Evolutionary conservation across 2,797 vertebrate genomes (phyloP).

Genomic region (Xenopus petersii): DNA sequence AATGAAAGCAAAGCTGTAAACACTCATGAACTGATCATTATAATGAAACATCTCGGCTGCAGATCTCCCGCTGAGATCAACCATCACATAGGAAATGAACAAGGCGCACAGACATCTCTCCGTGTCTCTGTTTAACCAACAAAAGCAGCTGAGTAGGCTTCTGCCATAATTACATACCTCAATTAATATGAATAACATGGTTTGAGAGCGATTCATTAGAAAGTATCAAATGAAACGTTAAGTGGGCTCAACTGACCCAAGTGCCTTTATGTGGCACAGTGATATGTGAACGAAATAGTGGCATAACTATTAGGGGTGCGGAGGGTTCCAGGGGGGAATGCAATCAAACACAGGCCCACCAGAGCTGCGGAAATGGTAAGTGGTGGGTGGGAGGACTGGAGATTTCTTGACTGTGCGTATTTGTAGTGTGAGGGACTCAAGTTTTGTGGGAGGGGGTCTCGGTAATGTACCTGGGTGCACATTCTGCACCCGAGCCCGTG

Average conservation of each 20-base stretch:
- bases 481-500: too few relatives aligned
- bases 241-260: neutral
- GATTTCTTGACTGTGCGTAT: too few relatives aligned
- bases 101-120: neutral
- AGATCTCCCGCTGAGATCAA: constrained; percentile 26
- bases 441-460: too few relatives aligned
- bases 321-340: too few relatives aligned
- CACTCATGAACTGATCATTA: constrained; percentile 32
- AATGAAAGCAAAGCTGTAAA: constrained; percentile 35
- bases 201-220: neutral
- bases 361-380: too few relatives aligned
- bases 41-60: constrained; percentile 26
- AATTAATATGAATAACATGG: constrained; percentile 1
- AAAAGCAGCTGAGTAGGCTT: neutral
- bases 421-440: too few relatives aligned
- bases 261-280: neutral
- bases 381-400: too few relatives aligned
- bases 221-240: neutral
- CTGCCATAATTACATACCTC: neutral
- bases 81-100: constrained; percentile 12
- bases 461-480: too few relatives aligned
- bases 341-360: too few relatives aligned
- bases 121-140: constrained; percentile 10
- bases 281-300: too few relatives aligned
- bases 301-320: too few relatives aligned